Conservation (phyloP, 2,797 vertebrate genomes). For the Artibeus lituratus region DNA sequence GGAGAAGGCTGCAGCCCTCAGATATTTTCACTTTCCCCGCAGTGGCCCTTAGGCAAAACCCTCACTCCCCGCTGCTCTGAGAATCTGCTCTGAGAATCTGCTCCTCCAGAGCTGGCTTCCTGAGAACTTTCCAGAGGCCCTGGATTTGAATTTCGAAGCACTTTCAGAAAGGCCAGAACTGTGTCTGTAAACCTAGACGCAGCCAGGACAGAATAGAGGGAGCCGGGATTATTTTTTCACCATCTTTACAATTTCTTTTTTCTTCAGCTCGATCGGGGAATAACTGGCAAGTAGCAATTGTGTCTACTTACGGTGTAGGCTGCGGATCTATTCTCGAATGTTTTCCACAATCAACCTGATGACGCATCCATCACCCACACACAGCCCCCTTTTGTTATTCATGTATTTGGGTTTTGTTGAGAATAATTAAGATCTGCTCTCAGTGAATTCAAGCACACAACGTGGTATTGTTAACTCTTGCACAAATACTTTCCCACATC, state of each 20-base stretch:
- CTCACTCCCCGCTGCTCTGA: not conserved
- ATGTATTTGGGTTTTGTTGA: not conserved
- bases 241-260: not conserved
- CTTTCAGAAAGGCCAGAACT: not conserved
- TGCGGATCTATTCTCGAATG: no score
- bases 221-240: not conserved
- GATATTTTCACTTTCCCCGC: not conserved
- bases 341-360: not conserved
- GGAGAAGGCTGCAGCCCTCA: not conserved
- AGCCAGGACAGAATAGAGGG: not conserved
- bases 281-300: not conserved
- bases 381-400: not conserved
- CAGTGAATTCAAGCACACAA: not conserved
- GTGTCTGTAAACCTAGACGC: not conserved
- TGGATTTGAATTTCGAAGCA: constrained; percentile 11
- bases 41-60: not conserved
- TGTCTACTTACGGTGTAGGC: not conserved
- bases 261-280: not conserved
- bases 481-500: not conserved
- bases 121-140: not conserved
- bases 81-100: not conserved
- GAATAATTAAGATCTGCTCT: not conserved
- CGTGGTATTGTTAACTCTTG: not conserved
- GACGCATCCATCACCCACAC: not conserved
- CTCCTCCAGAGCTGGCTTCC: not conserved